Evolutionary conservation across 2,888 invertebrate genomes (phyloP), one percentile per base, ranked within the genome.

Genomic region (Cosmia trapezina): DNA sequence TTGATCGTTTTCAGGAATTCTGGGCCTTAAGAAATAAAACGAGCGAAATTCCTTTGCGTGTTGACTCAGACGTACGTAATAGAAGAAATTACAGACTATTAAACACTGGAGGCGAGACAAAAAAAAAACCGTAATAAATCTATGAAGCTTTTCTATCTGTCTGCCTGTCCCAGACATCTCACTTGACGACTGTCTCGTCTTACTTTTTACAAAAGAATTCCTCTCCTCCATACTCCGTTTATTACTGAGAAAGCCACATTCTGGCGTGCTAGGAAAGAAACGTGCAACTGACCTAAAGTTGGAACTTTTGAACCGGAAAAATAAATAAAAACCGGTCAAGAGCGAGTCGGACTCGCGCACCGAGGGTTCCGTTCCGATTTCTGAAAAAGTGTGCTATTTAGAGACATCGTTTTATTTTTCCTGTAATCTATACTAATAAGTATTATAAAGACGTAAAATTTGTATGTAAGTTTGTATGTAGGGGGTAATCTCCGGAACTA

Each of bases 131-230:
- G 57, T 59, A 54, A 66, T 45, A 59, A 43, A 66, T 63, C 61
- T 66, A 54, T 80, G 51, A 62, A 68, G 61, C 11, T 62, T 64
- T 71, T 64, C 66, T 66, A 69, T 56, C 64, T 67, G 80, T 49
- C 65, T 45, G 57, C 28, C 17, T 51, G 54, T 17, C 11, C 51
- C 4, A 66, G 59, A 71, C 70, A 66, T 37, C 67, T 70, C 59
- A 67, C 61, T 83, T 47, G 54, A 57, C 57, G 53, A 70, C 65
- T 49, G 62, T 66, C 54, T 62, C n/a, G 54, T 66, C 19, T 70
- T 57, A 71, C 51, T 68, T 81, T 71, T 67, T 71, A 53, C 47
- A 53, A 81, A 71, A 66, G 19, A 59, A 78, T 72, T 77, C 66
- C 49, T 62, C 60, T 62, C 22, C 47, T 72, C 22, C 67, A 63